Base-by-base conservation (phyloP, 2,888 invertebrate genomes). In the Piscicola geometra region DNA sequence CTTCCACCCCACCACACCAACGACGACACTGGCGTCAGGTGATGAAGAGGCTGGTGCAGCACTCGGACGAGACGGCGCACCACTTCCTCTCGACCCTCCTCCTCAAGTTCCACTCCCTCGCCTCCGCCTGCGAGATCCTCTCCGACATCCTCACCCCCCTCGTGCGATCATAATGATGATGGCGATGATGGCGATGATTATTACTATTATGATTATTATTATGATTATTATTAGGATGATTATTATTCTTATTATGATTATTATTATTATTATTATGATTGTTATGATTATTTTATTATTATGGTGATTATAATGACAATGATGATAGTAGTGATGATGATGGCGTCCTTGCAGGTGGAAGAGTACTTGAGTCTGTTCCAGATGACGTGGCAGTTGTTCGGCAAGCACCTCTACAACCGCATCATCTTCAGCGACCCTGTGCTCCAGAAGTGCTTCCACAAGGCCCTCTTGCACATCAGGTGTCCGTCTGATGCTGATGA, bases 331-430 rank as follows among this genome's bases (percentile, higher is more conserved):
- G 15, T 18, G 32, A n/a, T 74, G 33, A 66, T 66, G 50, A 15
- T 32, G 50, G 28, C 25, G n/a, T n/a, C n/a, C n/a, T n/a, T n/a
- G n/a, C n/a, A 86, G 86, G 89, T 90, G 83, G 85, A 86, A 76
- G 87, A 88, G 78, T 88, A 90, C 82, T 85, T 90, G 78, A 88
- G 88, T 79, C 88, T 88, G 81, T 90, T 90, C 81, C 88, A 89
- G 80, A 86, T 90, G 69, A 89, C 89, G 5, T 90, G 90, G 90
- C 88, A 89, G 80, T 87, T 89, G 81, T 88, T 90, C 78, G 90
- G 90, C 84, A 89, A 90, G 81, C 89, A 89, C 81, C 86, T 90
- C 79, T 90, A 90, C 84, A 90, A 90, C 79, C 86, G 86, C 71
- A 85, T 87, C 78, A 86, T 87, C 50, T 88, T 86, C 80, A 83